phyloP scores from a whole-genome alignment of 2,888 invertebrate genomes.

The Ichneumon xanthorius region DNA sequence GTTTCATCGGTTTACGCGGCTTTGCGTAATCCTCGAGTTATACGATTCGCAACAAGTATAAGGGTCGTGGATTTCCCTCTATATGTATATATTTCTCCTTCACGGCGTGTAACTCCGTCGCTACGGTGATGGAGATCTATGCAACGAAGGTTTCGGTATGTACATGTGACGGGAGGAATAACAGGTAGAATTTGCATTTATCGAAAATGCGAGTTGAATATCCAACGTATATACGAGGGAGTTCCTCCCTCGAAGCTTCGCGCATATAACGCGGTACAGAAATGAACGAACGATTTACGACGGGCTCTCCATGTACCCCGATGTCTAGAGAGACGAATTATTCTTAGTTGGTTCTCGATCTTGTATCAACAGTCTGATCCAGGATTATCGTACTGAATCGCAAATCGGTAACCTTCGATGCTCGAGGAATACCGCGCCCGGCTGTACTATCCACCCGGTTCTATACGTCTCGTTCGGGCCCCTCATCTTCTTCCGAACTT shows the following conservation, averaged over 20 bases:
- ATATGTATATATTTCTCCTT: slow-evolving; percentile 18
- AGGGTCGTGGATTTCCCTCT: slow-evolving; percentile 58
- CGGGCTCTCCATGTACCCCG: slow-evolving; percentile 14
- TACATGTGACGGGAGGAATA: slow-evolving; percentile 52
- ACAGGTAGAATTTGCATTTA: slow-evolving; percentile 66
- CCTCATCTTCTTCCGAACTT: slow-evolving; percentile 54
- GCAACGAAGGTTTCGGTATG: slow-evolving; percentile 55
- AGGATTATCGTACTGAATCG: slow-evolving; percentile 67
- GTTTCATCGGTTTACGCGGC: slow-evolving; percentile 67
- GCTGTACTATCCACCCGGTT: slow-evolving; percentile 15
- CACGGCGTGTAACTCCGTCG: slow-evolving; percentile 46
- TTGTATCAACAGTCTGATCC: slow-evolving; percentile 70
- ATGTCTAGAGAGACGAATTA: slow-evolving; percentile 62
- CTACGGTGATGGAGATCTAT: slow-evolving; percentile 58
- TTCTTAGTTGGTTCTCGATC: slow-evolving; percentile 67
- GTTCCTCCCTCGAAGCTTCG: slow-evolving; percentile 7
- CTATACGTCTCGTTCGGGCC: slow-evolving; percentile 16
- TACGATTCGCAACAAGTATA: slow-evolving; percentile 70
- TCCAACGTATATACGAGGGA: slow-evolving; percentile 34
- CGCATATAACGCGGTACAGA: slow-evolving; percentile 26
- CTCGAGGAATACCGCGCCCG: slow-evolving; percentile 24
- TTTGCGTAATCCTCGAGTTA: slow-evolving; percentile 66
- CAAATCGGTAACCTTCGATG: slow-evolving; percentile 61
- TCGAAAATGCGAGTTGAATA: slow-evolving; percentile 54
- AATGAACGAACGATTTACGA: slow-evolving; percentile 64